Evolutionary conservation across 2,888 invertebrate species (phyloP).

Genomic region (Myopa tessellatipennis): DNA sequence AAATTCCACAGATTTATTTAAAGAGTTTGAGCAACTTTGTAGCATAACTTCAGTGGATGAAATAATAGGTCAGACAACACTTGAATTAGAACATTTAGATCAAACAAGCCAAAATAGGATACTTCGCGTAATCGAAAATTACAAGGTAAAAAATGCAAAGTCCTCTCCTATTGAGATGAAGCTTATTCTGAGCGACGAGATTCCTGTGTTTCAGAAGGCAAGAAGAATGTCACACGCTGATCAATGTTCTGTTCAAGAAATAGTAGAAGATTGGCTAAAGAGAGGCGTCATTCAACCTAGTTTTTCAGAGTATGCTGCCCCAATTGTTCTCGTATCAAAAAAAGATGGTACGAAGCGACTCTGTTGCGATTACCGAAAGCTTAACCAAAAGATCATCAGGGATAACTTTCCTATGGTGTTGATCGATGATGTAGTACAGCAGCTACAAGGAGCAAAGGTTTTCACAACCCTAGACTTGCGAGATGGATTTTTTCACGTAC

Average conservation of each 20-base stretch:
- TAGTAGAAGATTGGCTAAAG: slow-evolving; percentile 54
- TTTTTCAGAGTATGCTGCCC: slow-evolving; percentile 54
- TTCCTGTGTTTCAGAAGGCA: slow-evolving; percentile 10
- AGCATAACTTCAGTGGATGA: slow-evolving; percentile 9
- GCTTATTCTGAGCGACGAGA: slow-evolving; percentile 11
- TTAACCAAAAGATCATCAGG: slow-evolving; percentile 40
- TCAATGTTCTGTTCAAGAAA: slow-evolving; percentile 45
- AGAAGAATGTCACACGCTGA: slow-evolving; percentile 37
- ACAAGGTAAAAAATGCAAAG: not conserved
- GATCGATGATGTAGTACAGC: slow-evolving; percentile 43
- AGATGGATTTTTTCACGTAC: slow-evolving; percentile 59
- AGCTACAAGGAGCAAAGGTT: slow-evolving; percentile 42
- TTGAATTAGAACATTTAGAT: not conserved
- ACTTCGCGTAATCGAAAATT: not conserved
- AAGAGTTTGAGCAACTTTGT: slow-evolving; percentile 21
- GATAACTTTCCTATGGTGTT: slow-evolving; percentile 41
- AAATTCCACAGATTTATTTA: not conserved
- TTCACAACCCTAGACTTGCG: slow-evolving; percentile 45
- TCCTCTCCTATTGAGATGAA: slow-evolving; percentile 21
- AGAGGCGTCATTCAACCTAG: slow-evolving; percentile 57
- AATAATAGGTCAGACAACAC: not conserved
- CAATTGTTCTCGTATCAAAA: slow-evolving; percentile 48
- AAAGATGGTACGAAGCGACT: slow-evolving; percentile 44
- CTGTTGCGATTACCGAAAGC: slow-evolving; percentile 50
- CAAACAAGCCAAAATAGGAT: not conserved